Conservation (phyloP, 2,888 invertebrate species). For the Dimorphilus gyrociliatus region DNA sequence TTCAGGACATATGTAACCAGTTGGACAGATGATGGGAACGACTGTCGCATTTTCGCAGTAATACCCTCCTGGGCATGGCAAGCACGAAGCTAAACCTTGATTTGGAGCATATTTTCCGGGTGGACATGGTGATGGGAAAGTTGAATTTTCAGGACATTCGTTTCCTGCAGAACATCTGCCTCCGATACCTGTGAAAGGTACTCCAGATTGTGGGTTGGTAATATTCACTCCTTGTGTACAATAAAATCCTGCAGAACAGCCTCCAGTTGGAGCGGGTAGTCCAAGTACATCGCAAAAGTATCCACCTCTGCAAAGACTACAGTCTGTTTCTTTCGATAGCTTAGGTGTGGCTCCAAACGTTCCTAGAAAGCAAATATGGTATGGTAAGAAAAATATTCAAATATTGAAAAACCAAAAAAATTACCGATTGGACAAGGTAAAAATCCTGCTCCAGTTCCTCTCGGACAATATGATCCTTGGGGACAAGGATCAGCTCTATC, state of each 20-base stretch:
- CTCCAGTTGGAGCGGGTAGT: slow-evolving; percentile 18
- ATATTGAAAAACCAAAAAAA: not conserved
- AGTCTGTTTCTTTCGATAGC: slow-evolving; percentile 19
- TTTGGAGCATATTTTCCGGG: slow-evolving; percentile 29
- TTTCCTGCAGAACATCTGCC: slow-evolving; percentile 24
- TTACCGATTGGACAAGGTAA: slow-evolving; percentile 26
- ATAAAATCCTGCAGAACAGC: slow-evolving; percentile 23
- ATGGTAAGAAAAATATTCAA: slow-evolving; percentile 2
- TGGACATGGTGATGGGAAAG: slow-evolving; percentile 22
- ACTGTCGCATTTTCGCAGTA: slow-evolving; percentile 28
- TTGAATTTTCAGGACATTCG: slow-evolving; percentile 26
- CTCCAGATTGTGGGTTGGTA: slow-evolving; percentile 15
- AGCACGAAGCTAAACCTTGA: slow-evolving; percentile 14
- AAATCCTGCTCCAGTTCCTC: slow-evolving; percentile 18
- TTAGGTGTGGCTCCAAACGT: slow-evolving; percentile 23
- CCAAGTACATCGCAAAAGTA: slow-evolving; percentile 25
- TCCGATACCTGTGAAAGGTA: slow-evolving; percentile 20
- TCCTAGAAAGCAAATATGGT: slow-evolving; percentile 11
- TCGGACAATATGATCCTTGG: slow-evolving; percentile 25
- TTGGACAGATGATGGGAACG: slow-evolving; percentile 19
- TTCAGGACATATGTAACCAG: slow-evolving; percentile 26
- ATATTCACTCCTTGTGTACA: slow-evolving; percentile 25
- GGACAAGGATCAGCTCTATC: slow-evolving; percentile 23
- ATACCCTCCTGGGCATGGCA: slow-evolving; percentile 21
- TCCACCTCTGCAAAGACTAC: slow-evolving; percentile 23